Evolutionary conservation across 2,888 invertebrate species (phyloP).

Genomic region (Girardia tigrina): DNA sequence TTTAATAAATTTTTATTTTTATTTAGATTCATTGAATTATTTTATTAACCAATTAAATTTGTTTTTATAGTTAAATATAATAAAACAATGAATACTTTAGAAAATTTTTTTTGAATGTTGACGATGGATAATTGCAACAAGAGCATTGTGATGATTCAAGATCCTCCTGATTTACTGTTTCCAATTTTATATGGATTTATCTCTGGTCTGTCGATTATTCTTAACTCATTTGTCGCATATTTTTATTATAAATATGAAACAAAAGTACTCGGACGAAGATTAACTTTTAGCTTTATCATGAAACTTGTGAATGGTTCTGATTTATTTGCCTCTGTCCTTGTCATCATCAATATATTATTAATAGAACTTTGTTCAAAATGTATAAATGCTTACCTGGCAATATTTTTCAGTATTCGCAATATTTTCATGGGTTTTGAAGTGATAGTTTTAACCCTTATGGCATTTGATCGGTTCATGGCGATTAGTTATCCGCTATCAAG

Average conservation of each 20-base stretch:
- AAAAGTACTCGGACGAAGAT: not conserved
- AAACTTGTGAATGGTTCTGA: not conserved
- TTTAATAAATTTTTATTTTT: too few relatives aligned
- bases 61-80: too few relatives aligned
- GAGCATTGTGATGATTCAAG: too few relatives aligned
- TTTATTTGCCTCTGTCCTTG: not conserved
- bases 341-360: not conserved
- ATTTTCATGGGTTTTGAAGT: not conserved
- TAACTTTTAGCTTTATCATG: not conserved
- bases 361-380: not conserved
- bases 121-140: too few relatives aligned
- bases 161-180: not conserved
- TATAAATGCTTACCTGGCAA: not conserved
- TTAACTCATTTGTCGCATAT: not conserved
- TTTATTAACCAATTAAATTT: too few relatives aligned
- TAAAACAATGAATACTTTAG: too few relatives aligned
- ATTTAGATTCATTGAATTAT: too few relatives aligned
- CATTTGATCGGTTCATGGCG: not conserved
- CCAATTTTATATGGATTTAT: not conserved
- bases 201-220: not conserved
- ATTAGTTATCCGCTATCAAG: not conserved
- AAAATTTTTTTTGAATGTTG: too few relatives aligned
- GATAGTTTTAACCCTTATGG: not conserved
- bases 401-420: not conserved
- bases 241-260: not conserved